Evolutionary conservation across 2,797 vertebrate species (phyloP), one percentile per base, ranked within the genome.

Genomic region (Epinephelus coioides): DNA sequence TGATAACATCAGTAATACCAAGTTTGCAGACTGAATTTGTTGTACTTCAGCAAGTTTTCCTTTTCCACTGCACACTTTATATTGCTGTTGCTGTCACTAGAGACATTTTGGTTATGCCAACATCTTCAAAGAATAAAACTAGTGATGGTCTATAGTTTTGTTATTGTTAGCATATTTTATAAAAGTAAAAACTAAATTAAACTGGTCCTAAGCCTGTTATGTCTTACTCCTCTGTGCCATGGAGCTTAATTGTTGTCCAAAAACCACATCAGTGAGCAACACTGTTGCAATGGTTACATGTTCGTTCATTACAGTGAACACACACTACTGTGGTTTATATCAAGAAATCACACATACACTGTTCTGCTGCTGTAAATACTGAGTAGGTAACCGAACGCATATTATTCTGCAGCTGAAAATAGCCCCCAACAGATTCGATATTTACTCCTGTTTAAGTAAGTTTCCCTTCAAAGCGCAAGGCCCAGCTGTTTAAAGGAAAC

Each of bases 1-100:
- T 71, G 60, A 70, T 70, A 66, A 67, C 55, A 73, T 70, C 43
- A 40, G 19, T 19, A 43, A 49, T 17, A n/a, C 25, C 30, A 43
- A 43, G 61, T 64, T 51, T 67, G 46, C 27, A 25, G 21, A 14
- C 3, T 19, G 13, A 47, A 34, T 34, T 34, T 34, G 34, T 34
- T 34, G 34, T 8, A 34, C 46, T 53, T 43, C 11, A 56, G 50
- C 21, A 15, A 2, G 9, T 47, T 66, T 27, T 13, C 14, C 15
- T 25, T 38, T 56, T 12, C n/a, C 2, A 15, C 44, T 61, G 49
- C 27, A 5, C 8, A 23, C 6, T 63, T 63, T 44, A 53, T 53
- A 10, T 56, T 0, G 1, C n/a, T 59, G 2, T n/a, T 10, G 25
- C 3, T 60, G 23, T 55, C 15, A 43, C 12, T 38, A 27, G 14